Base-by-base conservation (phyloP, 2,888 invertebrate genomes). In the Agriotes lineatus region DNA sequence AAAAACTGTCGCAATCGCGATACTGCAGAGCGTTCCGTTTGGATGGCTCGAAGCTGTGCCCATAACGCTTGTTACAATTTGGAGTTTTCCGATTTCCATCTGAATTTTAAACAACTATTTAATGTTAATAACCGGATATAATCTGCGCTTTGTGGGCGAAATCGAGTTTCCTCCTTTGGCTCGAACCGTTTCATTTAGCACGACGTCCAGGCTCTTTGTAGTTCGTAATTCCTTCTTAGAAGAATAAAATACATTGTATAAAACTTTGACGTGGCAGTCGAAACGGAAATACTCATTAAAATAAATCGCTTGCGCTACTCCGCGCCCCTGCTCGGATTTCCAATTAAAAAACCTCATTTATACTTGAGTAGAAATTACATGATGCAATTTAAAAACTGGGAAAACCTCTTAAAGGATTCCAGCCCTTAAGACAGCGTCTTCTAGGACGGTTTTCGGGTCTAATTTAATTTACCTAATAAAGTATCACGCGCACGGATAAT, bases 291-390 rank as follows among this genome's bases (percentile, higher is more conserved):
- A 78, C 79, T 81, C 81, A 80, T 81, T 81, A 81, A 80, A 81
- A 80, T 81, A 81, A 81, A 80, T 79, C 79, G 77, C 71, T 70
- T 72, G 74, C 76, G 74, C 70, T 70, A 65, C 69, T 71, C 74
- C 70, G 68, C 76, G 72, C 74, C 72, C 68, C 78, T 74, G 66
- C 80, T 82, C 82, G 77, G 81, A 81, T 83, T 83, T 83, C 83
- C 83, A 83, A 83, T 83, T 83, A 83, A 83, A 83, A 83, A 83
- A 83, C 82, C 83, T 83, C 83, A 83, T 83, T 83, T 83, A 82
- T 82, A 82, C 83, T 80, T 76, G 80, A 81, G 81, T 75, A 81
- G 81, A 82, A 83, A 83, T 83, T 83, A 83, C 83, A 83, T 79
- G 82, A 82, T 80, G 82, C 82, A 81, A 83, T 83, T 83, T 81